These are phyloP conservation scores for Zosterops japonicus DNA, from an alignment of 2,113 vertebrate genomes.

Conservation along the genomic window DNA sequence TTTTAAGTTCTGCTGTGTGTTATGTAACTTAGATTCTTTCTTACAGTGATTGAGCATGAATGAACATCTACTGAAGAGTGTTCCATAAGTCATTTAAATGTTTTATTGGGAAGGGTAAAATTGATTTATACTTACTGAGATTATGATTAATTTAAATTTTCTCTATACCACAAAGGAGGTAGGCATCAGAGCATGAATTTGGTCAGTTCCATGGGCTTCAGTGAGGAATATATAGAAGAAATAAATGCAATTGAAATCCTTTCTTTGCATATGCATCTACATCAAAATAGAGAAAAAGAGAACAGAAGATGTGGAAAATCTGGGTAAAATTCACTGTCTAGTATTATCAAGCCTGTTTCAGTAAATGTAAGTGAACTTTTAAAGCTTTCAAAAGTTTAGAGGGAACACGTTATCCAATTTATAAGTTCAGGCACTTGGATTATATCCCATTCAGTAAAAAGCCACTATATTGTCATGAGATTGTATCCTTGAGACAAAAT, in stretches of 20 bases:
- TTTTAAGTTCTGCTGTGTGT: neutral
- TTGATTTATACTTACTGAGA: fast-evolving
- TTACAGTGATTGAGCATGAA: neutral
- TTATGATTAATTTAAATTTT: neutral
- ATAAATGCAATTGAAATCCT: neutral
- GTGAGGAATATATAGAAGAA: neutral
- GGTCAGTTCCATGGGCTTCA: neutral
- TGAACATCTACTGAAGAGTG: neutral
- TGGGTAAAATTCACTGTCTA: neutral
- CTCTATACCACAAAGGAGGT: neutral
- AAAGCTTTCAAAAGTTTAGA: neutral
- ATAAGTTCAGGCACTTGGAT: neutral
- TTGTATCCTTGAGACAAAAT: neutral
- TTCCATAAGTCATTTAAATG: neutral
- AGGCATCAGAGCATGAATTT: neutral
- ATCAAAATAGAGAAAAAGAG: neutral
- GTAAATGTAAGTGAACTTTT: neutral
- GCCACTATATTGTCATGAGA: neutral
- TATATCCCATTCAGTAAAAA: neutral
- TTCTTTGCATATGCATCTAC: neutral
- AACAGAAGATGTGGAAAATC: neutral
- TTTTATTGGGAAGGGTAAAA: neutral
- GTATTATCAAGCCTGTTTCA: neutral
- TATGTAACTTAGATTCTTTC: neutral
- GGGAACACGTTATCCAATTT: neutral